phyloP scores from a whole-genome alignment of 2,888 invertebrate species.

The Crioceris asparagi region DNA sequence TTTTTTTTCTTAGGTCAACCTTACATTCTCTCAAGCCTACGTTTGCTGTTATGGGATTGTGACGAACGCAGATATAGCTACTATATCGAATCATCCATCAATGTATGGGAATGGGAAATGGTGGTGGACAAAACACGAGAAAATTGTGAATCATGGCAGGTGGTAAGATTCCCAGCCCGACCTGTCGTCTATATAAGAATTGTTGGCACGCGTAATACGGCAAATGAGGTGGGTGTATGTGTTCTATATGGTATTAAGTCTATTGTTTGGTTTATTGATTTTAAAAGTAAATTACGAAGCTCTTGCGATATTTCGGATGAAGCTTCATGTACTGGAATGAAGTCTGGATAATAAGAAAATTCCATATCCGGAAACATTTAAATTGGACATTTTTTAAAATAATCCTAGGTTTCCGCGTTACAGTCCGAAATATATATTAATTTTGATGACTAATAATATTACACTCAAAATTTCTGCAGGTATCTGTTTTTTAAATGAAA shows the following conservation, averaged over 20 bases:
- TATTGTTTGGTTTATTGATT: no score
- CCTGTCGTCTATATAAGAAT: slow-evolving; percentile 91
- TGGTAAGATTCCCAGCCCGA: slow-evolving; percentile 68
- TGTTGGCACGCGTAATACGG: slow-evolving; percentile 93
- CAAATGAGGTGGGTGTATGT: slow-evolving; percentile 66
- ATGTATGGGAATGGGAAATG: slow-evolving; percentile 86
- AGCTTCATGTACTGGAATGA: no score
- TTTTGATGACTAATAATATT: no score
- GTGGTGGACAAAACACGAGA: slow-evolving; percentile 82
- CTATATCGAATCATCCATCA: slow-evolving; percentile 88
- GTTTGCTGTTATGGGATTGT: slow-evolving; percentile 94
- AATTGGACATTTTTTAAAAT: no score
- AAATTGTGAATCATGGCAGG: slow-evolving; percentile 89
- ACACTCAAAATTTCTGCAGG: no score
- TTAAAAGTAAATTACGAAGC: no score
- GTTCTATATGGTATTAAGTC: not conserved
- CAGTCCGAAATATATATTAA: no score
- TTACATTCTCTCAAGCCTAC: slow-evolving; percentile 80
- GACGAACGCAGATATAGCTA: slow-evolving; percentile 91
- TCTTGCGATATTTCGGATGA: no score
- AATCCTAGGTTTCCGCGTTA: no score
- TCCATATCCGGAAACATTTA: no score
- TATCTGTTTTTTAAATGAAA: no score
- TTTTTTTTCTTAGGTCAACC: slow-evolving; percentile 88
- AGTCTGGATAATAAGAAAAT: no score